Evolutionary conservation across 2,888 invertebrate genomes (phyloP).

Genomic region (Orthosia gothica): DNA sequence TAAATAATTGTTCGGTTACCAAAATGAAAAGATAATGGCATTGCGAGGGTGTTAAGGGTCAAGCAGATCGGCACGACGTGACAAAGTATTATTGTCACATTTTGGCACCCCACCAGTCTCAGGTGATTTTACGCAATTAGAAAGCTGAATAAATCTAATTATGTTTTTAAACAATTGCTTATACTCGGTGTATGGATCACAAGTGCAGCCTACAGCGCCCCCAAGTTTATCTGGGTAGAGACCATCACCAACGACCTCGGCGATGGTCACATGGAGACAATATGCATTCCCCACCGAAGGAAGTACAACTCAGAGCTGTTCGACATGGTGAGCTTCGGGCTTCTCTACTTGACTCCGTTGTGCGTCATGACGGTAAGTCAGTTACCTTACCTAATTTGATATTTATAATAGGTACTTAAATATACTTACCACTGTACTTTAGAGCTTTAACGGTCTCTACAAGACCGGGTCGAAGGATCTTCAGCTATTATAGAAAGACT

Average conservation of each 20-base stretch:
- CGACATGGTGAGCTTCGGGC: constrained; percentile 93
- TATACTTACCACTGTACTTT: no score
- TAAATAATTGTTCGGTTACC: not conserved
- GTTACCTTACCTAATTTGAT: no score
- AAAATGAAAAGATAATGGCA: not conserved
- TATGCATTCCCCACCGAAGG: constrained; percentile 94
- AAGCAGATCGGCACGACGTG: no score
- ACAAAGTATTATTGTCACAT: not conserved
- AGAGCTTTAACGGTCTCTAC: no score
- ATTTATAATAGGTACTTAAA: no score
- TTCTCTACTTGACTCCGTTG: constrained; percentile 95
- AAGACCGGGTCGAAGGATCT: no score
- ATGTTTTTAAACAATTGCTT: constrained; percentile 91
- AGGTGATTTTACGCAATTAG: not conserved
- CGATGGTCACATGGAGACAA: constrained; percentile 92
- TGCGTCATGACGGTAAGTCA: constrained; percentile 94
- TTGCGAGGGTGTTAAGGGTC: no score
- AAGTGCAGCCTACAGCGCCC: constrained; percentile 96
- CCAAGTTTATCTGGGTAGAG: constrained; percentile 96
- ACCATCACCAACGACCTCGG: constrained; percentile 93
- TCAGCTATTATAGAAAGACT: no score
- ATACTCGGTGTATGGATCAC: constrained; percentile 96
- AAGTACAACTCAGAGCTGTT: no score
- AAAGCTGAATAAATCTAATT: not conserved
- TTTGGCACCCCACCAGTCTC: no score